Base-by-base conservation (phyloP, 2,888 invertebrate species). In the Ichneumoninae sp. region DNA sequence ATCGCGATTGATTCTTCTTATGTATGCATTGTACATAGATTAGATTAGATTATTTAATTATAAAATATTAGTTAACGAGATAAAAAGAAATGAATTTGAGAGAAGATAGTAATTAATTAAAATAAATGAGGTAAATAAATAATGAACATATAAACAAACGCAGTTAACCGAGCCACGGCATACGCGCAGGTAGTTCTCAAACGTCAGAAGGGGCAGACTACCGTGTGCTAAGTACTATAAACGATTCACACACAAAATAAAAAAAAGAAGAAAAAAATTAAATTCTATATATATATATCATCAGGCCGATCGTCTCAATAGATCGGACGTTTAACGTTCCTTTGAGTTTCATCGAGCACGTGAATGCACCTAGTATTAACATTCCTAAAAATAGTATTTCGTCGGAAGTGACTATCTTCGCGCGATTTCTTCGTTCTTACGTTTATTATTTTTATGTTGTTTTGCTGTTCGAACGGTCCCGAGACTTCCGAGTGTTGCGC, bases 21-120 rank as follows among this genome's bases (percentile, higher is more conserved):
- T 90, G 88, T 89, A 89, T 88, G 89, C 90, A 89, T 89, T 92
- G 91, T 91, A 92, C 47, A 91, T 92, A 92, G 88, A 89, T 75
- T 91, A 92, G 88, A 89, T 75, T 91, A 91, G 89, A 63, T 89
- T 90, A 90, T 91, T 91, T 90, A 91, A 90, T 89, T 81, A 13
- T 81, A 66, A 22, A 77, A 68, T 70, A 36, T 66, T 77, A 66
- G 71, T 74, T 57, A 69, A 73, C 8, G 44, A 65, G 65, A 57
- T 52, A 40, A 76, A 54, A 40, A 30, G 74, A 22, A 52, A 47
- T 76, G 75, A 74, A 81, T 57, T 79, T 79, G 83, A 30, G 57
- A 65, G 71, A 66, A 70, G 71, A 33, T 78, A 68, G 74, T 63
- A 22, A 52, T 40, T 54, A 26, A 13, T 68, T 16, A 77, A 50